Conservation (phyloP, 1,140 invertebrate genomes). For the Temnothorax longispinosus region DNA sequence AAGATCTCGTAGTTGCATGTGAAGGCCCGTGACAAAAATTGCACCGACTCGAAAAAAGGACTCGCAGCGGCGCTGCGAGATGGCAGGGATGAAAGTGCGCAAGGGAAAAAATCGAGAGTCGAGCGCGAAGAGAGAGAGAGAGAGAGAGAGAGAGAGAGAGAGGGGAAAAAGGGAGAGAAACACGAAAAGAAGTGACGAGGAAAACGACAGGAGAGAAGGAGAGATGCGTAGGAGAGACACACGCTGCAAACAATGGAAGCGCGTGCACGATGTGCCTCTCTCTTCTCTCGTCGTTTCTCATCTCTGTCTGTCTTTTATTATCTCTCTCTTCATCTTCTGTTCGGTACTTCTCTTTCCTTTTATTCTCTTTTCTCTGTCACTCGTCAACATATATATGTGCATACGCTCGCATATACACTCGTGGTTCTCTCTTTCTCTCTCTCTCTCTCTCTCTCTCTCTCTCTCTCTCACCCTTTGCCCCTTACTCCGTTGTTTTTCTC, state of each 20-base stretch:
- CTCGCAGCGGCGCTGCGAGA: slow-evolving; percentile 42
- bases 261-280: slow-evolving; percentile 79
- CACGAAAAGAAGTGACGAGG: slow-evolving; percentile 75
- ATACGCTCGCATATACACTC: background rate
- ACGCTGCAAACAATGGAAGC: slow-evolving; percentile 85
- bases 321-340: slow-evolving; percentile 67
- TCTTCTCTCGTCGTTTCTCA: slow-evolving; percentile 64
- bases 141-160: slow-evolving; percentile 19
- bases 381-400: slow-evolving; percentile 28
- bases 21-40: slow-evolving; percentile 73
- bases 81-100: slow-evolving; percentile 66
- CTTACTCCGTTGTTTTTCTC: slow-evolving; percentile 59
- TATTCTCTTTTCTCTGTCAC: slow-evolving; percentile 33
- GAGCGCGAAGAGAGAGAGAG: background rate
- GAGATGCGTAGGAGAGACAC: slow-evolving; percentile 73
- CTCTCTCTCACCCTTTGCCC: slow-evolving; percentile 50
- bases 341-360: slow-evolving; percentile 46
- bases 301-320: slow-evolving; percentile 58
- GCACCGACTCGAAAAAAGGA: slow-evolving; percentile 69
- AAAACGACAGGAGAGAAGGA: slow-evolving; percentile 72
- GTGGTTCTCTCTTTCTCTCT: slow-evolving; percentile 43
- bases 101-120: slow-evolving; percentile 60
- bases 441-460: slow-evolving; percentile 54
- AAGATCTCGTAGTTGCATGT: slow-evolving; percentile 46
- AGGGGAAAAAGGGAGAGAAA: slow-evolving; percentile 22